Base-by-base conservation (phyloP, 2,888 invertebrate species). In the Galeopsomyia nigrocyanea region DNA sequence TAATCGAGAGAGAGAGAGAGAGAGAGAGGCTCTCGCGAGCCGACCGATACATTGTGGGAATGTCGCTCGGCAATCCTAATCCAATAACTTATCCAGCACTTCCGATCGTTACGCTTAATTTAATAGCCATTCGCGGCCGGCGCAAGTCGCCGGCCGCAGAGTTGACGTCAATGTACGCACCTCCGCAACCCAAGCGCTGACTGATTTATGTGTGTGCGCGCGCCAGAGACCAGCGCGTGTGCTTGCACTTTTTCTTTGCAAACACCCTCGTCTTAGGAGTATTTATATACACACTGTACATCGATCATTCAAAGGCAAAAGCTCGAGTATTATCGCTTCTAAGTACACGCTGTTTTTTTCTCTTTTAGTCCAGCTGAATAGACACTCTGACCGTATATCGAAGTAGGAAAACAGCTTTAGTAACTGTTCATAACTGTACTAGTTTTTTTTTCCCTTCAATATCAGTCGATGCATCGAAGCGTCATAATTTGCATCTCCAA, bases 1-100 rank as follows among this genome's bases (percentile, higher is more conserved):
- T 76, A 75, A 68, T 75, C 71, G 64, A 26, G n/a, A n/a, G n/a
- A n/a, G n/a, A n/a, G n/a, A n/a, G n/a, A n/a, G n/a, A n/a, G n/a
- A n/a, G n/a, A n/a, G n/a, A n/a, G n/a, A n/a, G 60, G 47, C 46
- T 53, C 46, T n/a, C 50, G 53, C 53, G 17, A 19, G 17, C 71
- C 74, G 67, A 70, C 68, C 76, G 76, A 77, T 77, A 70, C 79
- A 77, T 78, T 77, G 77, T 77, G 72, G 77, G 73, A 78, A 76
- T 77, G 79, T 77, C 77, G 77, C 76, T 76, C 70, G 75, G 68
- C 71, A 78, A 78, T 77, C 77, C 77, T 77, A 76, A 75, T 78
- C 77, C 77, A 75, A 76, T 77, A 78, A 78, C 77, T 77, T 78
- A 78, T 79, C 76, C 66, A 67, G 65, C 69, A 69, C 75, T 75